Evolutionary conservation across 2,888 invertebrate species (phyloP).

Genomic region (Zygogramma bicolorata): DNA sequence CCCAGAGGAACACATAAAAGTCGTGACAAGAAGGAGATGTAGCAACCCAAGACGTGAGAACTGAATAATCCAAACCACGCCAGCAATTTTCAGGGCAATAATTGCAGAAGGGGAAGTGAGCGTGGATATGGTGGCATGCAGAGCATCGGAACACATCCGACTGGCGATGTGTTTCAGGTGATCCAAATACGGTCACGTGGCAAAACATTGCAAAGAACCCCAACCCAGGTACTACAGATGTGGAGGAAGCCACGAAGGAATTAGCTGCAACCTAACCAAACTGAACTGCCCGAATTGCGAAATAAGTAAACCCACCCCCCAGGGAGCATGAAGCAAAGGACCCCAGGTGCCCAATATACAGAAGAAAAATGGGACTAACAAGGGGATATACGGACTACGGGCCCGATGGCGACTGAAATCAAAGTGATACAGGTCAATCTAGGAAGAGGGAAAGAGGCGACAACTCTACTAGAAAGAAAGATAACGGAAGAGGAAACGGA

Average conservation of each 20-base stretch:
- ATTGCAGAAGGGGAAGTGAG: neutral
- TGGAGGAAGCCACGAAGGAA: neutral
- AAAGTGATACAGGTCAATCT: no score
- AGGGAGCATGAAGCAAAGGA: neutral
- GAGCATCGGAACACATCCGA: neutral
- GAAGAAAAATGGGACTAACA: no score
- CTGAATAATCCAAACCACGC: neutral
- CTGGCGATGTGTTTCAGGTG: neutral
- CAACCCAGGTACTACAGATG: neutral
- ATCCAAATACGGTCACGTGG: neutral
- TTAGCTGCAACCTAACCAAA: neutral
- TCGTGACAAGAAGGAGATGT: neutral
- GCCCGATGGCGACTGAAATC: no score
- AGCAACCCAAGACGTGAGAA: neutral
- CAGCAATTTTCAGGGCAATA: neutral
- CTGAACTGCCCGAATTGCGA: neutral
- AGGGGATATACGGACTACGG: no score
- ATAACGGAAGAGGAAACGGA: no score
- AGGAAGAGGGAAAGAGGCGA: no score
- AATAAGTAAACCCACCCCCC: no score
- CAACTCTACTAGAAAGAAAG: no score
- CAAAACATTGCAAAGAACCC: neutral
- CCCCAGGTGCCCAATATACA: no score
- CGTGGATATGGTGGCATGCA: neutral
- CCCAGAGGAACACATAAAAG: neutral